Evolutionary conservation across 1,140 invertebrate genomes (phyloP).

Genomic region (Hyphantria cunea): DNA sequence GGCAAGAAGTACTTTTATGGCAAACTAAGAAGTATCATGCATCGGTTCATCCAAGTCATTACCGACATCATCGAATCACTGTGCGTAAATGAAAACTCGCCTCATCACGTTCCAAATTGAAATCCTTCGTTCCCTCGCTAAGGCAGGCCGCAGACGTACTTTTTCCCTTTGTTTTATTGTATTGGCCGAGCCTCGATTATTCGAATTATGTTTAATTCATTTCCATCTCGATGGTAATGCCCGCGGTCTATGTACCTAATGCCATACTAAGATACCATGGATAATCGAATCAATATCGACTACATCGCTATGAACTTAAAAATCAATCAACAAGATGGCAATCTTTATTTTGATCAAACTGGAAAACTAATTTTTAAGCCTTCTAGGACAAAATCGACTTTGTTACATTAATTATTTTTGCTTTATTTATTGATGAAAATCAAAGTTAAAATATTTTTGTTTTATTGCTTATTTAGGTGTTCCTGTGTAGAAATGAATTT

Average conservation of each 20-base stretch:
- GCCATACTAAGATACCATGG: constrained; percentile 34
- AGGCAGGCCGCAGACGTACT: constrained; percentile 57
- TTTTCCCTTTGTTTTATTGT: constrained; percentile 74
- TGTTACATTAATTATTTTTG: too few relatives aligned
- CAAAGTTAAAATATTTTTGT: too few relatives aligned
- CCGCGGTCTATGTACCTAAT: constrained; percentile 37
- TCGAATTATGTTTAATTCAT: constrained; percentile 80
- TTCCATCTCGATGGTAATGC: constrained; percentile 68
- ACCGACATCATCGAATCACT: constrained; percentile 39
- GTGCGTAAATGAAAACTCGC: constrained; percentile 68
- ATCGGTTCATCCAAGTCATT: constrained; percentile 36
- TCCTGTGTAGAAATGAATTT: too few relatives aligned
- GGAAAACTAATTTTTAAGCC: too few relatives aligned
- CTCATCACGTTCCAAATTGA: constrained; percentile 80
- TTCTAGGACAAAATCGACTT: too few relatives aligned
- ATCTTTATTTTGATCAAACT: background rate
- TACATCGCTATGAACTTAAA: constrained; percentile 14
- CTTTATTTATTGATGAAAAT: too few relatives aligned
- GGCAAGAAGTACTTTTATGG: background rate
- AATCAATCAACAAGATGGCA: background rate
- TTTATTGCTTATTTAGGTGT: too few relatives aligned
- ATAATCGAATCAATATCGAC: constrained; percentile 32
- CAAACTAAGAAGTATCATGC: background rate
- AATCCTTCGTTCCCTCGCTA: constrained; percentile 67
- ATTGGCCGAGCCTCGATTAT: constrained; percentile 72